Evolutionary conservation across 2,797 vertebrate genomes (phyloP).

Genomic region (Ceryle rudis): DNA sequence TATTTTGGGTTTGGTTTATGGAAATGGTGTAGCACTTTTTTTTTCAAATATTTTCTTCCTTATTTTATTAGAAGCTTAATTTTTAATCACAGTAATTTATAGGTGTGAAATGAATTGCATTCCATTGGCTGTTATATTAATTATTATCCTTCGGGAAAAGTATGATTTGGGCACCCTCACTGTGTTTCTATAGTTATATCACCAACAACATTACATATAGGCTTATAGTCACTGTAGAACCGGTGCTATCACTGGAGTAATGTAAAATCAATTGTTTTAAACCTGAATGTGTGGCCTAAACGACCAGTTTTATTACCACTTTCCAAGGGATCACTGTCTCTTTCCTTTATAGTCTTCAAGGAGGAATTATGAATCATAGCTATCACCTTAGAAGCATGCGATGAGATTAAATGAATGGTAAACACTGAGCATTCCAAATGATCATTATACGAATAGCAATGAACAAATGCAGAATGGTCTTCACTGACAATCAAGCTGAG

Average conservation of each 20-base stretch:
- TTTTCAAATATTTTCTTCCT: neutral
- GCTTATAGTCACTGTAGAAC: neutral
- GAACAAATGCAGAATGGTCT: neutral
- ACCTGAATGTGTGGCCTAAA: neutral
- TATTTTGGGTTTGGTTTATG: neutral
- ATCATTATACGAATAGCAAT: neutral
- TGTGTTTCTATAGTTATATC: neutral
- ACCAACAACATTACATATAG: neutral
- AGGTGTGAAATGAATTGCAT: neutral
- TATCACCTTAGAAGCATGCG: neutral
- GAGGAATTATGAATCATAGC: neutral
- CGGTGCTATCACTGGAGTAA: neutral
- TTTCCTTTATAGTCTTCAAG: neutral
- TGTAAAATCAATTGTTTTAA: neutral
- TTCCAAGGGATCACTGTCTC: neutral
- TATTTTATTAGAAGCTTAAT: neutral
- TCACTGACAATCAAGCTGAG: neutral
- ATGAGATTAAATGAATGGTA: neutral
- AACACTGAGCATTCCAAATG: neutral
- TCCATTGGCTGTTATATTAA: neutral
- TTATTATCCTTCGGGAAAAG: neutral
- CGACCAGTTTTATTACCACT: neutral
- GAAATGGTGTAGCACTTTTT: neutral
- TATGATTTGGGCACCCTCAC: neutral
- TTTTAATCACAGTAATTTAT: neutral